These are phyloP conservation scores for Phrynocephalus guinanensis DNA, from an alignment of 2,797 vertebrate genomes.

Conservation along the genomic window DNA sequence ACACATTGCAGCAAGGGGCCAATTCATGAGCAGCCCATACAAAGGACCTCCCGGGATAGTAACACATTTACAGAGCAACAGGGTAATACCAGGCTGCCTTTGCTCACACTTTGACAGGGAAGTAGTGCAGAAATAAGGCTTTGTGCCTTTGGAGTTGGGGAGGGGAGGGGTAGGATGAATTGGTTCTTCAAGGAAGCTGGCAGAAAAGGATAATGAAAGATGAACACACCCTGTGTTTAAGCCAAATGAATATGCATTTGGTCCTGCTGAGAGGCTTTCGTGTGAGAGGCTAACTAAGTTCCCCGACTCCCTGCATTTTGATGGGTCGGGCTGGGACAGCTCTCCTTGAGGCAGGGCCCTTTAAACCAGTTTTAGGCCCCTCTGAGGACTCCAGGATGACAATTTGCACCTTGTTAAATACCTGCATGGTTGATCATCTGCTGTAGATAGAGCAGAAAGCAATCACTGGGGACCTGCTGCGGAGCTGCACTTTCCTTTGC, in stretches of 20 bases:
- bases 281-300: slow-evolving; percentile 1
- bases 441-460: slow-evolving; percentile 48
- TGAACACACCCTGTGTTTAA: background rate
- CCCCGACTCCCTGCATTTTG: background rate
- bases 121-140: background rate
- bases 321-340: background rate
- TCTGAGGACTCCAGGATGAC: rapidly evolving
- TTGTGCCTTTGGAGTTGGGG: background rate
- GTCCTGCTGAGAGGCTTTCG: slow-evolving; percentile 5
- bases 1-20: background rate
- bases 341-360: background rate
- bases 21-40: background rate
- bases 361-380: slow-evolving; percentile 32
- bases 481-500: slow-evolving; percentile 64
- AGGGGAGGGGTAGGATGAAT: background rate
- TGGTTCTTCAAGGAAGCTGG: slow-evolving; percentile 3
- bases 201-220: slow-evolving; percentile 3
- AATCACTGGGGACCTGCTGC: slow-evolving; percentile 47
- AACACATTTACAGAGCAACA: background rate
- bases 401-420: background rate
- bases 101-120: background rate
- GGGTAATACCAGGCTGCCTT: background rate
- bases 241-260: slow-evolving; percentile 20
- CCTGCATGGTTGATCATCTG: background rate
- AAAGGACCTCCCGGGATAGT: background rate